Percentiles rank a stretch among this genome's conserved stretches.
phyloP scores from a whole-genome alignment of 2,888 invertebrate species.

The Drosophila buzzatii region DNA sequence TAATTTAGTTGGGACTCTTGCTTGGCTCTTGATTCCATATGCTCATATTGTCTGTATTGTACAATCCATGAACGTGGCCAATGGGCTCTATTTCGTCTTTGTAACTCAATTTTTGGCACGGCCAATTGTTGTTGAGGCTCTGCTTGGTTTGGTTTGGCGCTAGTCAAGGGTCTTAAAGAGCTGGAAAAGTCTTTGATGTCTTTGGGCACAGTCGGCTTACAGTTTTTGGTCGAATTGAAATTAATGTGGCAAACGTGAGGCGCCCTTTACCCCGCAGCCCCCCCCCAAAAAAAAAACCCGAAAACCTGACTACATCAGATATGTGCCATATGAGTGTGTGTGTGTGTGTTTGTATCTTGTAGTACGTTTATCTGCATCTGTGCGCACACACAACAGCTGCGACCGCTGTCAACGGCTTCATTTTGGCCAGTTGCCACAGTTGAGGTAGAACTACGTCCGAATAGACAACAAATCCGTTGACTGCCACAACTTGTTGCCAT shows the following conservation, averaged over 20 bases:
- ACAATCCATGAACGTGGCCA: constrained; percentile 14
- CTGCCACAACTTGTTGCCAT: constrained; percentile 8
- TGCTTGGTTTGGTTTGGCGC: constrained; percentile 12
- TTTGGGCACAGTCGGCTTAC: constrained; percentile 26
- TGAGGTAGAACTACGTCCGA: constrained; percentile 37
- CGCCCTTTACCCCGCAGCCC: constrained; percentile 16
- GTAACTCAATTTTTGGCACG: constrained; percentile 14
- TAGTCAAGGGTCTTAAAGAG: constrained; percentile 30
- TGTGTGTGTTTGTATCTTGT: constrained; percentile 5
- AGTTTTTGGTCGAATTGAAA: constrained; percentile 57
- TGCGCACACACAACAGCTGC: constrained; percentile 26
- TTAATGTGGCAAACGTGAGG: constrained; percentile 71
- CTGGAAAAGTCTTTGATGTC: constrained; percentile 48
- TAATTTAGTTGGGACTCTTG: constrained; percentile 9
- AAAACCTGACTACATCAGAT: constrained; percentile 14
- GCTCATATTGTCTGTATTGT: background rate
- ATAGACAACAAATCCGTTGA: constrained; percentile 40
- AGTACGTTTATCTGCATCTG: constrained; percentile 26
- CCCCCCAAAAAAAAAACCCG: background rate
- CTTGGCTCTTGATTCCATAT: constrained; percentile 13
- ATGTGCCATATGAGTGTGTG: background rate
- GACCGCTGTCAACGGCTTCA: constrained; percentile 66
- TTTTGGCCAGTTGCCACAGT: constrained; percentile 58
- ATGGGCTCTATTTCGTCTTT: constrained; percentile 6
- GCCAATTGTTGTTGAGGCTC: constrained; percentile 31